Evolutionary conservation across 2,113 vertebrate genomes (phyloP).

Genomic region (Scytalopus superciliaris): DNA sequence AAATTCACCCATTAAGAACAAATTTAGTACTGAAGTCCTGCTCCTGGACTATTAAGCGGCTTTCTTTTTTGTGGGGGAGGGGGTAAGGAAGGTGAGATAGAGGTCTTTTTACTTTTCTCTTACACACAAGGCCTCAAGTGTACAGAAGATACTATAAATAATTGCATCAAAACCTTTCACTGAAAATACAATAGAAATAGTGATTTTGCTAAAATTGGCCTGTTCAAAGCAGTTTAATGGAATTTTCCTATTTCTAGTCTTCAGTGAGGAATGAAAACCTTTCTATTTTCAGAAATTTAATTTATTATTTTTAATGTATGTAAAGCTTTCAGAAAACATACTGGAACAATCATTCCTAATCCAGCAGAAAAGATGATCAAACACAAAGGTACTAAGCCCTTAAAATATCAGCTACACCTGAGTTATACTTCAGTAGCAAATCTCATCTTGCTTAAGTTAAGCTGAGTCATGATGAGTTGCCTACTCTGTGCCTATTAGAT

Average conservation of each 20-base stretch:
- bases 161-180: background rate
- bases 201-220: background rate
- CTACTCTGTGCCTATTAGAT: background rate
- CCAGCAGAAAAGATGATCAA: background rate
- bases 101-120: background rate
- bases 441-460: background rate
- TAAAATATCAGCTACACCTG: background rate
- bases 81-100: background rate
- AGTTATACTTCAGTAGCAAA: background rate
- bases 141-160: background rate
- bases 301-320: background rate
- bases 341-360: background rate
- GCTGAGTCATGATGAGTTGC: background rate
- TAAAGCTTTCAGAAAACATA: background rate
- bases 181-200: background rate
- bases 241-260: background rate
- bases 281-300: background rate
- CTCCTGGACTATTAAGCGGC: background rate
- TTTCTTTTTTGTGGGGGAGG: background rate
- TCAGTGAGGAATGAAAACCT: background rate
- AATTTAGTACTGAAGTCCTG: background rate
- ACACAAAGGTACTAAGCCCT: background rate
- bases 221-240: background rate
- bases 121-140: fast-evolving
- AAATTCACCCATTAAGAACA: background rate